phyloP scores from a whole-genome alignment of 2,797 vertebrate species.

The Nothura maculosa region DNA sequence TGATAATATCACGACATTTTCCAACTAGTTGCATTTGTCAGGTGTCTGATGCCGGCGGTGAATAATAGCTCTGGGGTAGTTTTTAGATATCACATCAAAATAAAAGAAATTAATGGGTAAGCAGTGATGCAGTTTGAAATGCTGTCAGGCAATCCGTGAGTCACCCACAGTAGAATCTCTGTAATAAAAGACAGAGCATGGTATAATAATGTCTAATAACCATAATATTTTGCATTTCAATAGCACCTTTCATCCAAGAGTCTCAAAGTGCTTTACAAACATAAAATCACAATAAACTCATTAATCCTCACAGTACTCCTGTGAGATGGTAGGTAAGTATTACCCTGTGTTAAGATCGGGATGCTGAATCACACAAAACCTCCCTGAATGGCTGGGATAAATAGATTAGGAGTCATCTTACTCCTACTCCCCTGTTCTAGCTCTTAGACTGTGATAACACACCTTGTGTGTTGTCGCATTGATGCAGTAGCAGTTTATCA shows the following conservation, averaged over 20 bases:
- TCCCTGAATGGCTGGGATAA: neutral
- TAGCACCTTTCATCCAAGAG: constrained; percentile 70
- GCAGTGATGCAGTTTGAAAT: constrained; percentile 65
- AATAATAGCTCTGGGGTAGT: constrained; percentile 64
- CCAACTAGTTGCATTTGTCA: constrained; percentile 24
- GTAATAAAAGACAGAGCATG: constrained; percentile 62
- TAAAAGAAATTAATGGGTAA: constrained; percentile 63
- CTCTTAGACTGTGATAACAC: neutral
- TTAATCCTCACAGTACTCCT: constrained; percentile 32
- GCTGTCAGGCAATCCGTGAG: constrained; percentile 70
- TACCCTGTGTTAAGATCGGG: neutral
- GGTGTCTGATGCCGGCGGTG: constrained; percentile 49
- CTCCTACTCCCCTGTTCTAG: neutral
- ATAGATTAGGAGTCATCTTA: neutral
- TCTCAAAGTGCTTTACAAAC: constrained; percentile 77
- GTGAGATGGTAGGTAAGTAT: neutral
- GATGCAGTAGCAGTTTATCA: neutral
- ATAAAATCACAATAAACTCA: constrained; percentile 64
- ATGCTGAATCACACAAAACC: neutral
- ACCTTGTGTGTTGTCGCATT: neutral
- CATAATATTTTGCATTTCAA: constrained; percentile 77
- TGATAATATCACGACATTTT: constrained; percentile 19
- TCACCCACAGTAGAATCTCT: constrained; percentile 51
- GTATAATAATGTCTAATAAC: constrained; percentile 73
- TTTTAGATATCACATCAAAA: constrained; percentile 68